These are phyloP conservation scores for Phthorimaea operculella DNA, from an alignment of 1,140 invertebrate species.

Conservation along the genomic window DNA sequence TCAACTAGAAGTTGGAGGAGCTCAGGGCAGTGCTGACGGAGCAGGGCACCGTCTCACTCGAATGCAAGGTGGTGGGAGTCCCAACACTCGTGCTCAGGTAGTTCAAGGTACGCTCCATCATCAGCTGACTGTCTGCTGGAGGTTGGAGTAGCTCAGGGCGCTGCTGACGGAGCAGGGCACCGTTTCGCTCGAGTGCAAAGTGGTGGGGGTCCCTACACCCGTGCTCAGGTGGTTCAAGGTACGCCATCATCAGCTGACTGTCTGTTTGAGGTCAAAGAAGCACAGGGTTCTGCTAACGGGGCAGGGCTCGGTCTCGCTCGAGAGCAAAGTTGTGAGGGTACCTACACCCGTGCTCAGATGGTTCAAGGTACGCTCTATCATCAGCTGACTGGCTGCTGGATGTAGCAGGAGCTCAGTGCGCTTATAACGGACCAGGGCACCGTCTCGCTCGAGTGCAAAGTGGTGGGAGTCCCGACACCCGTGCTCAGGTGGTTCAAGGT, in stretches of 20 bases:
- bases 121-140: not conserved
- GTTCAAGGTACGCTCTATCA: constrained; percentile 67
- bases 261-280: too few species aligned
- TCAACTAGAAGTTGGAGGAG: constrained; percentile 80
- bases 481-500: constrained; percentile 78
- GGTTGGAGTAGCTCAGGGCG: constrained; percentile 84
- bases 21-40: constrained; percentile 83
- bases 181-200: constrained; percentile 89
- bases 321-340: constrained; percentile 89
- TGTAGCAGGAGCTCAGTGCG: too few species aligned
- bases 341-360: constrained; percentile 83
- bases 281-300: too few species aligned
- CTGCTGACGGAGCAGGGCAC: constrained; percentile 86
- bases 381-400: too few species aligned
- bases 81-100: constrained; percentile 83
- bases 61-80: constrained; percentile 89
- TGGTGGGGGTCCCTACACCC: constrained; percentile 86
- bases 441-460: constrained; percentile 91
- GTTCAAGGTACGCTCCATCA: constrained; percentile 76
- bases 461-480: constrained; percentile 86
- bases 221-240: constrained; percentile 78
- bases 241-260: not conserved
- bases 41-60: constrained; percentile 85
- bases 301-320: too few species aligned
- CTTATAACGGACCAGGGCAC: constrained; percentile 72